phyloP scores from a whole-genome alignment of 2,888 invertebrate species.

The Cecidostiba fungosa region DNA sequence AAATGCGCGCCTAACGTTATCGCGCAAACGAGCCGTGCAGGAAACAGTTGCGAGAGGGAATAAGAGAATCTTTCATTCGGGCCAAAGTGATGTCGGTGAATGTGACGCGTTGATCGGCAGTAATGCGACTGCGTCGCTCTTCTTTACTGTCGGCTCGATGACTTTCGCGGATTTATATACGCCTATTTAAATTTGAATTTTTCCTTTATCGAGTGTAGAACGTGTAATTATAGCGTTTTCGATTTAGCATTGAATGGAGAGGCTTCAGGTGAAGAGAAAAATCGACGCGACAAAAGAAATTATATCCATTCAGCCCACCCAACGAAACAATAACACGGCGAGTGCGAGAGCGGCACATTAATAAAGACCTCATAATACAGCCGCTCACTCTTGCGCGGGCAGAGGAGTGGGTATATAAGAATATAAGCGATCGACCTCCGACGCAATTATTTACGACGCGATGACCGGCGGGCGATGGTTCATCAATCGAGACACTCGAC shows the following conservation, averaged over 20 bases:
- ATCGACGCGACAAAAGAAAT: not conserved
- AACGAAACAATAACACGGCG: conserved; percentile 16
- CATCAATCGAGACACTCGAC: conserved; percentile 13
- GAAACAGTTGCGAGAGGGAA: not conserved
- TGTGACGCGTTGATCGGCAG: conserved; percentile 28
- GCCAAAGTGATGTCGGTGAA: not conserved
- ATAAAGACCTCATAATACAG: conserved; percentile 16
- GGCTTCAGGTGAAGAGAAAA: not conserved
- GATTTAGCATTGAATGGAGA: conserved; percentile 17
- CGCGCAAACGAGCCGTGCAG: conserved; percentile 23
- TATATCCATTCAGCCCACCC: not conserved
- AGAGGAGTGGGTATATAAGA: not conserved
- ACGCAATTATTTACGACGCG: conserved; percentile 9
- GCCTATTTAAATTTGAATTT: not conserved
- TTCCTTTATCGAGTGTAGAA: not conserved
- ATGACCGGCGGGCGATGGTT: conserved; percentile 12
- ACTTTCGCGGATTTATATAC: not conserved
- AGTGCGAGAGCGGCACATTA: not conserved
- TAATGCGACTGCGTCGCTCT: conserved; percentile 30
- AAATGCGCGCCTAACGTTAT: conserved; percentile 10
- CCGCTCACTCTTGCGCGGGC: not conserved
- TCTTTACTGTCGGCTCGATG: not conserved
- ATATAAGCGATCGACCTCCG: not conserved
- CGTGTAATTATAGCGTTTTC: not conserved
- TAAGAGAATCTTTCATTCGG: not conserved